These are phyloP conservation scores for Hephaestus fuliginosus DNA, from an alignment of 2,797 vertebrate species.

Conservation along the genomic window DNA sequence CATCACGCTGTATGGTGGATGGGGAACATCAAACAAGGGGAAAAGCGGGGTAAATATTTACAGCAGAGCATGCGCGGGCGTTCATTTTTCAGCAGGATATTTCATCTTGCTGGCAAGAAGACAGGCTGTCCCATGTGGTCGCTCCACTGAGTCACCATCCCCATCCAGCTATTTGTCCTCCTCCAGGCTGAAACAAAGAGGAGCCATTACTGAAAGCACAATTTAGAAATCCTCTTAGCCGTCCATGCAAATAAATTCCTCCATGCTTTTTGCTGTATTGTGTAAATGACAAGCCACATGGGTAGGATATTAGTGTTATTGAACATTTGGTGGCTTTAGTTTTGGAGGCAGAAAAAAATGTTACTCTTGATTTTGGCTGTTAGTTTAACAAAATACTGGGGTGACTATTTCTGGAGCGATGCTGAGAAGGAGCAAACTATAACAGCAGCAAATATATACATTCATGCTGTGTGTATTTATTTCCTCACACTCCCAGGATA, in stretches of 20 bases:
- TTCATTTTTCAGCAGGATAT: constrained; percentile 23
- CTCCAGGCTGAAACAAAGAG: constrained; percentile 45
- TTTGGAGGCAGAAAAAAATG: background rate
- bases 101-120: constrained; percentile 27
- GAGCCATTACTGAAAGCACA: constrained; percentile 26
- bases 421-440: background rate
- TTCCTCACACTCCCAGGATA: background rate
- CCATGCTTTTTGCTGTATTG: constrained; percentile 7
- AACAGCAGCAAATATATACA: background rate
- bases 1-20: background rate
- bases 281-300: constrained; percentile 14
- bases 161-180: constrained; percentile 51
- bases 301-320: constrained; percentile 23
- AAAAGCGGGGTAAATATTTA: constrained; percentile 18
- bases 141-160: constrained; percentile 41
- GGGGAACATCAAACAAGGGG: constrained; percentile 22
- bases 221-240: constrained; percentile 53
- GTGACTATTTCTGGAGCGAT: background rate
- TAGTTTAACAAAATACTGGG: background rate
- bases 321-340: constrained; percentile 29
- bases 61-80: background rate
- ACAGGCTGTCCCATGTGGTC: background rate
- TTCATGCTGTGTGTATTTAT: background rate
- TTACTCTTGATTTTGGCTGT: background rate
- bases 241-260: constrained; percentile 17